Conservation (phyloP, 53 echinoderm and acorn worm genomes). For the Hippasteria phrygiana region DNA sequence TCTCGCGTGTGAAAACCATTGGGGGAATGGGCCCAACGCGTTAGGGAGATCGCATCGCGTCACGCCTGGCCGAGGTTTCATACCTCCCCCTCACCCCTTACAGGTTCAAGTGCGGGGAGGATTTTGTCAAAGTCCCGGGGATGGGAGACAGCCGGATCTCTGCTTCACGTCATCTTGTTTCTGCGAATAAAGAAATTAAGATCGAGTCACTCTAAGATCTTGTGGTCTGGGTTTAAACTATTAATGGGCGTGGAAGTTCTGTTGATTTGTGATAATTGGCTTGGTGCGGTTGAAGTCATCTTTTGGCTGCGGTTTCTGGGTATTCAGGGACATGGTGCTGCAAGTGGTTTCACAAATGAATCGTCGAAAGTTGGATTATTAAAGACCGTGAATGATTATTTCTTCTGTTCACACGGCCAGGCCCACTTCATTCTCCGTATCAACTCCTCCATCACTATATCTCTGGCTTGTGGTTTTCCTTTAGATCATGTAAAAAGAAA, state of each 20-base stretch:
- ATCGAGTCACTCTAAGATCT: background rate
- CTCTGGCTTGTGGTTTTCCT: too few relatives aligned
- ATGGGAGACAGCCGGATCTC: background rate
- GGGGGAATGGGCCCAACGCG: constrained; percentile 3
- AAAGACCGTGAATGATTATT: too few relatives aligned
- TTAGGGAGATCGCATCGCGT: constrained; percentile 15
- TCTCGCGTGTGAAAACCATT: constrained; percentile 55
- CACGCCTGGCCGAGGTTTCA: constrained; percentile 6
- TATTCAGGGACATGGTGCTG: too few relatives aligned
- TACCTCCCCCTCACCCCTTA: background rate
- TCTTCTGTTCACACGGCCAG: too few relatives aligned
- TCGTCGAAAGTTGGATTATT: too few relatives aligned
- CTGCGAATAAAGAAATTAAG: background rate
- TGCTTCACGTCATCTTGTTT: background rate
- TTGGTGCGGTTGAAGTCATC: too few relatives aligned
- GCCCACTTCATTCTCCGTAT: too few relatives aligned
- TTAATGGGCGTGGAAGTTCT: background rate
- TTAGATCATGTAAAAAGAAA: too few relatives aligned
- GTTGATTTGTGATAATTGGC: too few relatives aligned
- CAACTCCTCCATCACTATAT: too few relatives aligned
- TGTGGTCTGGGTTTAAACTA: background rate
- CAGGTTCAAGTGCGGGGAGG: background rate
- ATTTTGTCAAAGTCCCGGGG: background rate
- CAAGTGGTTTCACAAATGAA: too few relatives aligned
- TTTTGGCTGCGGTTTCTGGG: too few relatives aligned